These are phyloP conservation scores for Timema cristinae DNA, from an alignment of 2,888 invertebrate genomes.

Conservation along the genomic window DNA sequence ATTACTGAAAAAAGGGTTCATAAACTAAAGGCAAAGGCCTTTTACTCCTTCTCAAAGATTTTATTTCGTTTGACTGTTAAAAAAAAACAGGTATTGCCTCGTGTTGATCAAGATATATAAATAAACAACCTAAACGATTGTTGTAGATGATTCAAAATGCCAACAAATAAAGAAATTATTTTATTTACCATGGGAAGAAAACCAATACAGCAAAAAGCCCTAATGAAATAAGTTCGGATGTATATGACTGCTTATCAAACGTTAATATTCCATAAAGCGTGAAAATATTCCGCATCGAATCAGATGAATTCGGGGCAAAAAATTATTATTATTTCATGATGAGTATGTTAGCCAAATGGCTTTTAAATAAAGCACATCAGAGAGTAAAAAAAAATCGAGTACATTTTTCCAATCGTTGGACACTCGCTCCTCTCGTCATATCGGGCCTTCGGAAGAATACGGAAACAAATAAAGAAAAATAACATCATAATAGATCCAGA, in stretches of 20 bases:
- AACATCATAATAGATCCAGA: background rate
- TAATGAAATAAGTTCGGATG: background rate
- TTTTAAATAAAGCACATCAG: background rate
- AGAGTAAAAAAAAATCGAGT: background rate
- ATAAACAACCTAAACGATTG: background rate
- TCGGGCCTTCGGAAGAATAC: background rate
- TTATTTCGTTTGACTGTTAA: background rate
- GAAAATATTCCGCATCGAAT: background rate
- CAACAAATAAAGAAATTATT: background rate
- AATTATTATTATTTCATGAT: background rate
- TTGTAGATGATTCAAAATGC: background rate
- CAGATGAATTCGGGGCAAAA: background rate
- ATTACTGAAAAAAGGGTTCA: background rate
- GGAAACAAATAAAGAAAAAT: background rate
- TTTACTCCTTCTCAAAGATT: background rate
- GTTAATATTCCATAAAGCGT: background rate
- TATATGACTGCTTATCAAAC: background rate
- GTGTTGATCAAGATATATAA: background rate
- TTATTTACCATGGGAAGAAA: constrained; percentile 7
- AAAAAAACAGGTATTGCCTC: background rate
- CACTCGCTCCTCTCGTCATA: background rate
- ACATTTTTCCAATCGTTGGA: background rate
- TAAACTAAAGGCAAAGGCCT: background rate
- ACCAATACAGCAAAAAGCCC: background rate
- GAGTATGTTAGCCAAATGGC: background rate